Base-by-base conservation (phyloP, 1,140 invertebrate species). In the Aphidius ervi region DNA sequence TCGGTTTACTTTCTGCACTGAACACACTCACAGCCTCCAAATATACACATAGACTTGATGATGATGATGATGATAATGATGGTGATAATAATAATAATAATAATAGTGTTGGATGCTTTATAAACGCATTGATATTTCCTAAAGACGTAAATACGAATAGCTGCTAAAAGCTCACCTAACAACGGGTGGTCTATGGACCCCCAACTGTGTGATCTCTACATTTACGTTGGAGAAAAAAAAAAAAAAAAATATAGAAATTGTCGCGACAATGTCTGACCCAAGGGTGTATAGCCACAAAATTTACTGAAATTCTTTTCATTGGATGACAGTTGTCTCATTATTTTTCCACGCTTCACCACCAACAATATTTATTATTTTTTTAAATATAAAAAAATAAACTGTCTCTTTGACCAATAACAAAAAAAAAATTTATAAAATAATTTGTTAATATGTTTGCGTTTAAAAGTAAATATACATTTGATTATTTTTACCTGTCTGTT, bases 91-190 rank as follows among this genome's bases (percentile, higher is more conserved):
- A 31, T 31, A 31, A 31, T 31, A 31, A 31, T 31, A 23, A 46
- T 49, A 48, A 9, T 41, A 57, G 45, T 6, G 8, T 37, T 53
- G 37, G 58, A 47, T 58, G 64, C 48, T 63, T 63, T 63, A 63
- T 64, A 63, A 68, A 58, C 45, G 56, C 58, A 40, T 62, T 65
- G 75, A 75, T 76, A 74, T 76, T 75, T 77, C 74, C 74, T 74
- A 69, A 72, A 71, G 74, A 68, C 74, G 74, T 76, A 77, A 77
- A 77, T 75, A 75, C 67, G 63, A 67, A 71, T 66, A 46, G 67
- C 70, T 66, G 68, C 42, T 75, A 68, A 70, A 70, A 73, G 70
- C 75, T 76, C 70, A 80, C 78, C 75, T 78, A 74, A 75, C 74
- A 48, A 40, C 40, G 41, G 61, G 63, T 58, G 63, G 65, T 62